Evolutionary conservation across 2,797 vertebrate genomes (phyloP), one percentile per base, ranked within the genome.

Genomic region (Spinibarbus caldwelli): DNA sequence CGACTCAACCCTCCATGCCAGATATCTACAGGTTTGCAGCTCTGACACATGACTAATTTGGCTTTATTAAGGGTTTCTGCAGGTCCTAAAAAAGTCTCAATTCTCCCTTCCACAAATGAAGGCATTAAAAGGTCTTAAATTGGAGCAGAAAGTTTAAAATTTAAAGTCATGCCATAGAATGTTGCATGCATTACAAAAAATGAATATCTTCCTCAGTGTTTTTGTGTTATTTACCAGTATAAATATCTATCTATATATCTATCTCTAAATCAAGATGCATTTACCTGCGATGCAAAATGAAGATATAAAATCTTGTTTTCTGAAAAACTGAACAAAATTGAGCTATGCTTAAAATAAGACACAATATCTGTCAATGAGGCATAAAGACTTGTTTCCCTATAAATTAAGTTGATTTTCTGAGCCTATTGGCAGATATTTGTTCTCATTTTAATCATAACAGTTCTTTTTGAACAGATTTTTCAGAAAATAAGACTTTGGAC

Each of bases 11-110:
- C 94, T 54, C 97, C 97, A 0, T 94, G 87, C 85, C 86, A 87
- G 1, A 91, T 97, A 54, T 97, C 98, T 0, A 34, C 92, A 92
- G 97, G 97, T 99, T 89, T 17, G 19, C 19, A 45, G n/a, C n/a
- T n/a, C n/a, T n/a, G n/a, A 62, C 14, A 2, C 11, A 3, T 21
- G 6, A 31, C n/a, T 43, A 19, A 17, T 34, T 64, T 52, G 3
- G 5, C 2, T 67, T 67, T 43, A 17, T 17, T 64, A 29, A 31
- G 29, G 62, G 26, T 64, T 64, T 31, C 57, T 31, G 6, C 31
- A 14, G 59, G 59, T 64, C 12, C 31, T 31, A n/a, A 15, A n/a
- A 62, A 2, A 6, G 23, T 11, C 9, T 64, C 15, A 64, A 15
- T 64, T 31, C 29, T 29, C n/a, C 12, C 26, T 62, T 62, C 31